Evolutionary conservation across 1,140 invertebrate genomes (phyloP), one percentile per base, ranked within the genome.

Genomic region (Drosophila nannoptera): DNA sequence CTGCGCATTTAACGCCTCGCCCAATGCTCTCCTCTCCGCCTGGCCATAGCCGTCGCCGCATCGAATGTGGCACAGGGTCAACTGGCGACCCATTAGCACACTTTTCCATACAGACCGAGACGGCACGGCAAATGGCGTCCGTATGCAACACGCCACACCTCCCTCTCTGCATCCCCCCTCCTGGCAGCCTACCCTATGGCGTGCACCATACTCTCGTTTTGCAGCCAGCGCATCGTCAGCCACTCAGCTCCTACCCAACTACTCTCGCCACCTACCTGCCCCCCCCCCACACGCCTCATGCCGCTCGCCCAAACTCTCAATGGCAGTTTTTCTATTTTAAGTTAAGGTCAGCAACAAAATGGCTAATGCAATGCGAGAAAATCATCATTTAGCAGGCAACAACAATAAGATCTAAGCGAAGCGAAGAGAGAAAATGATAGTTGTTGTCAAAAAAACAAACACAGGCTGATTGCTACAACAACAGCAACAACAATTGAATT

Each of bases 31-130:
- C 52, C 7, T 7, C 50, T 7, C 4, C 58, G 22, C 14, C 65
- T 55, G n/a, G 38, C 38, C 11, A 16, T 5, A 29, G 36, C 8
- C 14, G 32, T 11, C 31, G 60, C 40, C 43, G 35, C 36, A 16
- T 33, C 12, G 55, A 83, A 87, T 73, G 67, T 88, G 50, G 87
- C 73, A 88, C 87, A 88, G 83, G 87, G 87, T 88, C 82, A 88
- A 72, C 72, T 78, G 69, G 75, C 82, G 87, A 88, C 87, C 87
- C 71, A 88, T 76, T 88, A 83, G 82, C 87, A 88, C 80, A 88
- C 82, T 88, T 87, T 87, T 81, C 75, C 73, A 76, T 52, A 66
- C 35, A 56, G 48, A 60, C 55, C 45, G 32, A 53, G 31, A 62
- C 36, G 54, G 56, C 61, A 62, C 36, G 54, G 56, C 61, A 59